A percentile compares a stretch with the other conserved stretches of the same genome.
Evolutionary conservation across 2,797 vertebrate genomes (phyloP).

Genomic region (Gallinago solitaria): DNA sequence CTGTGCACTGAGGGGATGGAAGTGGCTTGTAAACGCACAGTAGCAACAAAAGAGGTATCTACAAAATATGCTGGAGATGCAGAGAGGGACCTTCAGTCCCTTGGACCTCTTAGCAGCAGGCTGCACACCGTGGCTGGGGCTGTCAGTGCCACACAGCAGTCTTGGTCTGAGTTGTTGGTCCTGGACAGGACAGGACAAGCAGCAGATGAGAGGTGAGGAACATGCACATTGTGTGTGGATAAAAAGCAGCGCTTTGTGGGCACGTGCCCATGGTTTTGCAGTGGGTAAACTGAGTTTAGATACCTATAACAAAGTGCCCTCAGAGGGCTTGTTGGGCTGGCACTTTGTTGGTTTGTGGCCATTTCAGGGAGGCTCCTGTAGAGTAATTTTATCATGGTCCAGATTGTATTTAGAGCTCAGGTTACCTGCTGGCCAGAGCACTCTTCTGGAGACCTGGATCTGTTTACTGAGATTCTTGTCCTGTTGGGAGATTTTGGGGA

Average conservation of each 20-base stretch:
- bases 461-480: not conserved
- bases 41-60: not conserved
- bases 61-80: not conserved
- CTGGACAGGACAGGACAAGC: not conserved
- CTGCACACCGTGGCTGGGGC: accelerated
- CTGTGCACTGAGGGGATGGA: not conserved
- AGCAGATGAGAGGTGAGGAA: not conserved
- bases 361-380: not conserved
- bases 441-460: not conserved
- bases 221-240: accelerated
- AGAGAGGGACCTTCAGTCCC: not conserved
- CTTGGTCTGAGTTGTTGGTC: not conserved
- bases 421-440: not conserved
- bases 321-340: not conserved
- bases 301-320: not conserved
- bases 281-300: not conserved
- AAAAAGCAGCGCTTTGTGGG: not conserved
- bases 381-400: not conserved
- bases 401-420: not conserved
- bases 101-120: not conserved
- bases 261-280: not conserved
- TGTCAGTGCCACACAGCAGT: not conserved
- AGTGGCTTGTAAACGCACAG: not conserved
- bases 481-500: not conserved
- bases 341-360: not conserved